phyloP scores from a whole-genome alignment of 1,140 invertebrate species.

The Drosophila parvula region DNA sequence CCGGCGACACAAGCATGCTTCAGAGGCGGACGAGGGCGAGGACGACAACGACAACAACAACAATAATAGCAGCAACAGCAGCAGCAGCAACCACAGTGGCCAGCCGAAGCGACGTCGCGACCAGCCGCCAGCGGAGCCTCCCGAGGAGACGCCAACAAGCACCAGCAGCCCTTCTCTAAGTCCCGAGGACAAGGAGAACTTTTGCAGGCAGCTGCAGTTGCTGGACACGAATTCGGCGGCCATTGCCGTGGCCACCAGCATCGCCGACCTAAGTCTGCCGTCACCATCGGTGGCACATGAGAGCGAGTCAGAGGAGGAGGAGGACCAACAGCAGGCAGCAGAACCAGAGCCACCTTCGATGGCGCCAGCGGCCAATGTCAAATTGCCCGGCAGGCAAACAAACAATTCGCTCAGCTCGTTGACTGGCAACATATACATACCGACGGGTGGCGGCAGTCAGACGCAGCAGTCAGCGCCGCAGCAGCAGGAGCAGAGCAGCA shows the following conservation, averaged over 20 bases:
- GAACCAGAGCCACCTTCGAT: conserved; percentile 42
- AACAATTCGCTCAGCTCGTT: conserved; percentile 94
- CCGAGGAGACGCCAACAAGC: conserved; percentile 4
- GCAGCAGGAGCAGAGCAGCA: conserved; percentile 46
- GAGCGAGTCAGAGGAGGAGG: conserved; percentile 42
- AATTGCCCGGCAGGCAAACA: conserved; percentile 90
- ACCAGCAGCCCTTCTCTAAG: conserved; percentile 56
- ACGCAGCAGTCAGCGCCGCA: conserved; percentile 21
- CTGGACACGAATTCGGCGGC: conserved; percentile 70
- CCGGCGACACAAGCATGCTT: conserved; percentile 77
- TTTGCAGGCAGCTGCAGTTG: conserved; percentile 73
- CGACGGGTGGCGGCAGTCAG: conserved; percentile 51
- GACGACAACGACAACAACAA: conserved; percentile 50
- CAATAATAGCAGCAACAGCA: conserved; percentile 40
- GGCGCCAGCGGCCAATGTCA: conserved; percentile 84
- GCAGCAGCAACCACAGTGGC: conserved; percentile 35
- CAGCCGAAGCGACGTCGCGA: conserved; percentile 30
- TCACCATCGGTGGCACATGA: conserved; percentile 65
- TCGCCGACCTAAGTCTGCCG: conserved; percentile 67
- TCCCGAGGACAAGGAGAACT: conserved; percentile 83
- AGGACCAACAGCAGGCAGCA: conserved; percentile 22
- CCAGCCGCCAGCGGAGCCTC: conserved; percentile 18
- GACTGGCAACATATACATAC: conserved; percentile 92
- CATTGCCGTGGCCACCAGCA: conserved; percentile 76
- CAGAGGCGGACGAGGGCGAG: conserved; percentile 56